Percentiles rank a stretch among this genome's conserved stretches.
Conservation (phyloP, 2,797 vertebrate species). For the Schizopygopsis pylzovi region DNA sequence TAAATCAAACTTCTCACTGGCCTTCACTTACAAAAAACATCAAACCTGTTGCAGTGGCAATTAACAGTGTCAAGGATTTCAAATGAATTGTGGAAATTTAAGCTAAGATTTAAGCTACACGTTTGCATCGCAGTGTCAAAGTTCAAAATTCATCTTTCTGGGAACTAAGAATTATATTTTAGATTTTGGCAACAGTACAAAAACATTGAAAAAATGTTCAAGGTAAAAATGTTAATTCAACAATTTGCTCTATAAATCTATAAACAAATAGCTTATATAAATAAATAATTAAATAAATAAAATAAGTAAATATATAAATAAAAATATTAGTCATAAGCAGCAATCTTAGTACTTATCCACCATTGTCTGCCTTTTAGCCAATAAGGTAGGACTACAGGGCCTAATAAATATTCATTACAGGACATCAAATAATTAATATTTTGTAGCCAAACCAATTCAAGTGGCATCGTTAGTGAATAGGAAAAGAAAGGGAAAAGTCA, state of each 20-base stretch:
- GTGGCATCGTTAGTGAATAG: conserved; percentile 30
- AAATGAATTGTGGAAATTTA: background rate
- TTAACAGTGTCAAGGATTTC: background rate
- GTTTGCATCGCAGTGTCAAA: background rate
- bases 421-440: background rate
- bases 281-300: background rate
- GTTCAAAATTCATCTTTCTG: background rate
- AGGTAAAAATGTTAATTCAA: background rate
- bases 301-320: background rate
- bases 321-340: background rate
- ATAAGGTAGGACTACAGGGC: background rate
- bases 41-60: background rate
- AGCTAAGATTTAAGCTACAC: conserved; percentile 1
- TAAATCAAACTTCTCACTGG: conserved; percentile 36
- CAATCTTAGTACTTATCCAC: background rate
- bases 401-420: background rate
- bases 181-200: too few species aligned
- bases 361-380: background rate
- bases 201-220: background rate
- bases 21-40: conserved; percentile 26
- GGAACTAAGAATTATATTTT: background rate
- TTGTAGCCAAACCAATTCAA: background rate
- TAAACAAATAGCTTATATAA: background rate
- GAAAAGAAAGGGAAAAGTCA: background rate
- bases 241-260: background rate